Evolutionary conservation across 2,113 vertebrate species (phyloP).

Genomic region (Camelus bactrianus): DNA sequence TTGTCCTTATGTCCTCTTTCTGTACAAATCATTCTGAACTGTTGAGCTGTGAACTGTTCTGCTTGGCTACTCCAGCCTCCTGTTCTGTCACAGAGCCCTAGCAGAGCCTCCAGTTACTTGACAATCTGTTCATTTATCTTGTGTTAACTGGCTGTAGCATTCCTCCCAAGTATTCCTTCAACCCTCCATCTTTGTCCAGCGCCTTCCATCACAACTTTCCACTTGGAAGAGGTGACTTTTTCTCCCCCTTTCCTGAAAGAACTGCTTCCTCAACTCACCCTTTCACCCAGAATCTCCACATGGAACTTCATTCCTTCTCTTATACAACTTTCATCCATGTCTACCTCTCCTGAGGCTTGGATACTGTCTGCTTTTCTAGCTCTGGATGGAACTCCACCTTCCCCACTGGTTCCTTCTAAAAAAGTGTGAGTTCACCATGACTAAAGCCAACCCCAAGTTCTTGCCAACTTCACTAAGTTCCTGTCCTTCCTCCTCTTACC

Average conservation of each 20-base stretch:
- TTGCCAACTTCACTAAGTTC: not conserved
- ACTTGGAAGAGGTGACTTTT: not conserved
- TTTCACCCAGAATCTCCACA: not conserved
- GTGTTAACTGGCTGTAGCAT: not conserved
- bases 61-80: not conserved
- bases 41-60: not conserved
- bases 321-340: accelerated
- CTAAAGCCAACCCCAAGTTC: not conserved
- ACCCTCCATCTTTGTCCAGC: not conserved
- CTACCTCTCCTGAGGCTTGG: not conserved
- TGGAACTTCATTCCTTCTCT: not conserved
- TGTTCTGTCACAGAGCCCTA: accelerated
- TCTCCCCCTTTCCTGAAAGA: not conserved
- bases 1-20: not conserved
- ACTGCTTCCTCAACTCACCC: not conserved
- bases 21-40: not conserved
- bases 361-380: not conserved
- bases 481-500: not conserved
- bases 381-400: not conserved
- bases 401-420: not conserved
- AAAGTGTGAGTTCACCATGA: not conserved
- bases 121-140: not conserved
- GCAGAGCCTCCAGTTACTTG: not conserved
- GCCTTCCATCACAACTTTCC: not conserved
- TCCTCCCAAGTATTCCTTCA: not conserved